Evolutionary conservation across 2,888 invertebrate genomes (phyloP).

Genomic region (Aspidiotus rigidus): DNA sequence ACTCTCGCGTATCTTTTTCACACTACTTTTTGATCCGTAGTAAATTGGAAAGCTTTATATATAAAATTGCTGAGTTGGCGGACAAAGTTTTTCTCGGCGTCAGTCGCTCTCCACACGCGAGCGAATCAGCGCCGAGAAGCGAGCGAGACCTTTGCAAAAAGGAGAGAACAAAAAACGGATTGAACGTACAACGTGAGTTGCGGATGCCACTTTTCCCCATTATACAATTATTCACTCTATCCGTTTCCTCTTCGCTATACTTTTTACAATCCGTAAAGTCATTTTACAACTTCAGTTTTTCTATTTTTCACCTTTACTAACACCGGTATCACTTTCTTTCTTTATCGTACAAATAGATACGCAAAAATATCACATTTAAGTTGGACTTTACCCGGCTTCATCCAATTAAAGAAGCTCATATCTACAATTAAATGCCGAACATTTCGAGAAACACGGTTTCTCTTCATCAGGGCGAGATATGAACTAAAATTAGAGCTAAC

Average conservation of each 20-base stretch:
- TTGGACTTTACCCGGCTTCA: too few species aligned
- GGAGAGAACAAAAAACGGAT: conserved; percentile 27
- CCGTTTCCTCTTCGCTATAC: conserved; percentile 31
- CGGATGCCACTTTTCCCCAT: conserved; percentile 30
- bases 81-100: conserved; percentile 23
- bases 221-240: conserved; percentile 33
- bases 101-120: not conserved
- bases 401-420: not conserved
- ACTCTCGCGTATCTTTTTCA: not conserved
- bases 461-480: too few species aligned
- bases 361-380: not conserved
- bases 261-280: conserved; percentile 32
- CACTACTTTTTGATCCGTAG: conserved; percentile 32
- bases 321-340: conserved; percentile 8
- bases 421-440: too few species aligned
- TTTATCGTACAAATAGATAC: conserved; percentile 15
- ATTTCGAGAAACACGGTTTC: too few species aligned
- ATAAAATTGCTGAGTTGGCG: conserved; percentile 30
- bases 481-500: too few species aligned
- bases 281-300: conserved; percentile 30
- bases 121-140: not conserved
- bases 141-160: conserved; percentile 21
- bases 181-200: conserved; percentile 24
- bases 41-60: conserved; percentile 32
- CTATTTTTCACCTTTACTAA: conserved; percentile 23